phyloP scores from a whole-genome alignment of 1,140 invertebrate genomes.

The Micrasema minimum region DNA sequence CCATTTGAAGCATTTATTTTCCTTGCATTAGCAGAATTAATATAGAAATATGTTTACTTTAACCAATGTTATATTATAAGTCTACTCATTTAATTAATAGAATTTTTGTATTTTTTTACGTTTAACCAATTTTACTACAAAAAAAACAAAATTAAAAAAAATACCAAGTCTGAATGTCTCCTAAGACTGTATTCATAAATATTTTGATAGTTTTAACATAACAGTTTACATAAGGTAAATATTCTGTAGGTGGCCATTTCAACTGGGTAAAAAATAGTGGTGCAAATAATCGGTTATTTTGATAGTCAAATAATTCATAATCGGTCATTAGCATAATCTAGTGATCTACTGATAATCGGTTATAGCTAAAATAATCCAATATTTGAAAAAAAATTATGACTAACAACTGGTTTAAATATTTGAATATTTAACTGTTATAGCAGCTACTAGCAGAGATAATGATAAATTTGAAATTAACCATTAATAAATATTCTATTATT shows the following conservation, averaged over 20 bases:
- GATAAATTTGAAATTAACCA: no score
- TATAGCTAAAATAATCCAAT: no score
- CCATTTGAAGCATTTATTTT: constrained; percentile 30
- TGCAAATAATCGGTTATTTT: no score
- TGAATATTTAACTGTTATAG: no score
- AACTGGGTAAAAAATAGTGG: no score
- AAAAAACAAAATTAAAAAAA: constrained; percentile 42
- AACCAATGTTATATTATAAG: constrained; percentile 46
- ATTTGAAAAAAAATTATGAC: no score
- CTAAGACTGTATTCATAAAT: constrained; percentile 51
- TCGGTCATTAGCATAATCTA: no score
- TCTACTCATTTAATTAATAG: constrained; percentile 51
- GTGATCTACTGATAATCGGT: no score
- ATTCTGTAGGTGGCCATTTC: constrained; percentile 41
- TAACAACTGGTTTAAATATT: no score
- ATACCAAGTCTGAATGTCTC: constrained; percentile 50
- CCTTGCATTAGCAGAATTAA: constrained; percentile 26
- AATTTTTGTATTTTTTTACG: constrained; percentile 54
- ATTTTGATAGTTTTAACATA: constrained; percentile 46
- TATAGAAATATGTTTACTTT: constrained; percentile 35
- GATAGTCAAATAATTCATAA: no score
- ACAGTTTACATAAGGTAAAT: constrained; percentile 39
- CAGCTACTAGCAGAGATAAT: no score
- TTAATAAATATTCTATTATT: no score
- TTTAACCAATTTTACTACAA: constrained; percentile 52